Evolutionary conservation across 2,113 vertebrate genomes (phyloP).

Genomic region (Erythrocercus mccallii): DNA sequence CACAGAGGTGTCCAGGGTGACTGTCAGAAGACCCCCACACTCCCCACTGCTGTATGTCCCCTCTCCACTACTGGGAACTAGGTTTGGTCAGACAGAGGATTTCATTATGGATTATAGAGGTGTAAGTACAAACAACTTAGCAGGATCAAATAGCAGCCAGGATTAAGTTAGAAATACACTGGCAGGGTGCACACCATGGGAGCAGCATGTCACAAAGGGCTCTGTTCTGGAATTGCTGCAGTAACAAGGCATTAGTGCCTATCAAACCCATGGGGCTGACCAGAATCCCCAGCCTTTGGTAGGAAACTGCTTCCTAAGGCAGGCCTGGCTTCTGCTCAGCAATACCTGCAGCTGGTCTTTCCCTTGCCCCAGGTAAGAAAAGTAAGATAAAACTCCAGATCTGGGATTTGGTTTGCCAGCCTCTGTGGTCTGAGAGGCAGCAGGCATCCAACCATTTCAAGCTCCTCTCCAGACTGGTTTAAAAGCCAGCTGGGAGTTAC

Average conservation of each 20-base stretch:
- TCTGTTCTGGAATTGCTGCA: neutral
- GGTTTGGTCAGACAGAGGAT: neutral
- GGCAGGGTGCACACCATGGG: neutral
- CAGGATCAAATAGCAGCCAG: neutral
- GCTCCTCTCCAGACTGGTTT: neutral
- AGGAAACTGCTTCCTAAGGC: neutral
- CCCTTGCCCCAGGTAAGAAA: neutral
- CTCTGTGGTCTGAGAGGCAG: neutral
- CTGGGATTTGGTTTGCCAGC: neutral
- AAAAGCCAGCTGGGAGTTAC: neutral
- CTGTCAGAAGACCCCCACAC: neutral
- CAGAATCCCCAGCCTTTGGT: neutral
- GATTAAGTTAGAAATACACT: neutral
- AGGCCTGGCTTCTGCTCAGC: neutral
- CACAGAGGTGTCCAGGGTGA: rapidly evolving
- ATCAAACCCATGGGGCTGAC: neutral
- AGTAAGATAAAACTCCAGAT: neutral
- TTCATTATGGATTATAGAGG: neutral
- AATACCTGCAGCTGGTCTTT: neutral
- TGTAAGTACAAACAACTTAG: neutral
- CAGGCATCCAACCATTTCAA: neutral
- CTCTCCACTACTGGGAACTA: neutral
- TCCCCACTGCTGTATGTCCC: rapidly evolving
- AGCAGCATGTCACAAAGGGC: rapidly evolving
- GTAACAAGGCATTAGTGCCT: neutral